Evolutionary conservation across 2,113 vertebrate genomes (phyloP).

Genomic region (Myodes glareolus): DNA sequence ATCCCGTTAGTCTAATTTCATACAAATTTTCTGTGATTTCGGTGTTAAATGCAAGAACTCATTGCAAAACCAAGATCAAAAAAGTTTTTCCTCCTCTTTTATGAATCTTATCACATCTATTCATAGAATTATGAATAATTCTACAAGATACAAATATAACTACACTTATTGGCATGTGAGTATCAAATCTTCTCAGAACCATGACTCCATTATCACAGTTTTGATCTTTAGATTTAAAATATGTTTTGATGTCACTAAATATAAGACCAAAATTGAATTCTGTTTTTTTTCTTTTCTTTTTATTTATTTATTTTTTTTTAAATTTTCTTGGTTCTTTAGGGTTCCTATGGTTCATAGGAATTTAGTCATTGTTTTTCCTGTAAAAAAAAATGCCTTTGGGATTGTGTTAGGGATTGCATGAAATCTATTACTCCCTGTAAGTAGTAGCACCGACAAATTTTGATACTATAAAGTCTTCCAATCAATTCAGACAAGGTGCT

Average conservation of each 20-base stretch:
- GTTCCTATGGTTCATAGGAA: background rate
- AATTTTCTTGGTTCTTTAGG: background rate
- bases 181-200: background rate
- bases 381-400: background rate
- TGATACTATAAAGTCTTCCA: background rate
- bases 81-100: background rate
- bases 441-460: background rate
- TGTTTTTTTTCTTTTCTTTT: background rate
- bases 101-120: background rate
- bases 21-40: background rate
- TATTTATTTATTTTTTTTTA: background rate
- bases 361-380: background rate
- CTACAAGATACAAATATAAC: background rate
- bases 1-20: background rate
- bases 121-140: background rate
- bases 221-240: background rate
- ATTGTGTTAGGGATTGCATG: background rate
- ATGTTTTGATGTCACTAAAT: background rate
- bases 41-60: background rate
- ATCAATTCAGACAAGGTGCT: background rate
- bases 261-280: background rate
- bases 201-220: background rate
- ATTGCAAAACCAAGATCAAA: background rate
- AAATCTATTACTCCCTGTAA: background rate
- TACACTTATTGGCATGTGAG: background rate